Base-by-base conservation (phyloP, 2,797 vertebrate genomes). In the Microctenopoma steveboyesi region DNA sequence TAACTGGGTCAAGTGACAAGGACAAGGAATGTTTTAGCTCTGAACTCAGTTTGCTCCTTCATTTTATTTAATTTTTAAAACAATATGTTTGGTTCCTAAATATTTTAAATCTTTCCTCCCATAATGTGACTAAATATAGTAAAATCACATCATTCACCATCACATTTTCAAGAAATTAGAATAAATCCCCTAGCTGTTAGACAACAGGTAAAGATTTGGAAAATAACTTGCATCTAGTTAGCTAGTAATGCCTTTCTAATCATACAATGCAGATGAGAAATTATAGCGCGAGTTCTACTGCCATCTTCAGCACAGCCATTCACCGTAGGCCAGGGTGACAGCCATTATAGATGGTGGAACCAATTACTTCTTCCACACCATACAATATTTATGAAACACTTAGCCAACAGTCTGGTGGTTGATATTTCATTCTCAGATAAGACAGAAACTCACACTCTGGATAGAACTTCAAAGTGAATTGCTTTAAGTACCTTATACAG, bases 331-430 rank as follows among this genome's bases (percentile, higher is more conserved):
- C 79, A 43, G 72, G 80, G 81, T 88, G 92, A 89, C 91, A 92
- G 90, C 79, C 86, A 86, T 90, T 88, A 93, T 88, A 85, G 88
- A 93, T 92, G 91, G 88, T 75, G 72, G 79, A 91, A 86, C 88
- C 92, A 94, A 94, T 95, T 93, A 93, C 91, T 90, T 76, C 89
- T 85, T 92, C 89, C 88, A 88, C 87, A 89, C 87, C 73, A 92
- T 94, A 89, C 86, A 93, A 93, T 92, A 94, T 94, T 94, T 89
- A 94, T 94, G 90, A 90, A 93, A 93, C 92, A 93, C 91, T 94
- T 94, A 93, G 86, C 88, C 86, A 82, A 74, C 76, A 73, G 91
- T 91, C 89, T 81, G 78, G 76, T 85, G 85, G 89, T 91, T 93
- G 91, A 92, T 94, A 93, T 94, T 93, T 93, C 88, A 92, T 91